Percentiles rank a stretch among this genome's conserved stretches.
Evolutionary conservation across 2,797 vertebrate species (phyloP).

Genomic region (Mastacembelus armatus): DNA sequence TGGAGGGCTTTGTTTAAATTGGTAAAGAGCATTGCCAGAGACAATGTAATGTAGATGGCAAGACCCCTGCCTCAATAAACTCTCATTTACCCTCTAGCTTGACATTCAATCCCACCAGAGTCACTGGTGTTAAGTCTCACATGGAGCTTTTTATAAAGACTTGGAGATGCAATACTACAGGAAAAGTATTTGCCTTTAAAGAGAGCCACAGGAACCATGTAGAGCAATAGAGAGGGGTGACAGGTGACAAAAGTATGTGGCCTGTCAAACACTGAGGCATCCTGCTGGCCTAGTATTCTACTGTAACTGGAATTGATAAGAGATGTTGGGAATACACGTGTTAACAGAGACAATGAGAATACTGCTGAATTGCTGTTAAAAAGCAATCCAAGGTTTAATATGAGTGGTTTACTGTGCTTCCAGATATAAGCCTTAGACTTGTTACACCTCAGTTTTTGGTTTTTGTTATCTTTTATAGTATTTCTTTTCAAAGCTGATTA

Average conservation of each 20-base stretch:
- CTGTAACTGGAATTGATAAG: not conserved
- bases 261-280: not conserved
- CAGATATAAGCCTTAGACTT: not conserved
- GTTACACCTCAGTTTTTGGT: not conserved
- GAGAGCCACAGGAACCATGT: not conserved
- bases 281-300: not conserved
- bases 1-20: slow-evolving; percentile 63
- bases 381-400: not conserved
- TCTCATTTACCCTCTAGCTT: slow-evolving; percentile 34
- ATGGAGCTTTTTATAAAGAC: not conserved
- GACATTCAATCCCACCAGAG: slow-evolving; percentile 31
- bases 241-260: not conserved
- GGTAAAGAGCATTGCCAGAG: slow-evolving; percentile 62
- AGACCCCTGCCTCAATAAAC: slow-evolving; percentile 32
- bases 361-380: not conserved
- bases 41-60: slow-evolving; percentile 39
- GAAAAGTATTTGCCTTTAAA: not conserved
- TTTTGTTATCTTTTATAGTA: too few relatives aligned
- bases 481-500: too few relatives aligned
- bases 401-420: not conserved
- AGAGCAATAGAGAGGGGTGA: not conserved
- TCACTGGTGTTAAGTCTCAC: not conserved
- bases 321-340: not conserved
- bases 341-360: not conserved
- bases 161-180: not conserved